Evolutionary conservation across 2,797 vertebrate species (phyloP), one percentile per base, ranked within the genome.

Genomic region (Clarias laeviceps): DNA sequence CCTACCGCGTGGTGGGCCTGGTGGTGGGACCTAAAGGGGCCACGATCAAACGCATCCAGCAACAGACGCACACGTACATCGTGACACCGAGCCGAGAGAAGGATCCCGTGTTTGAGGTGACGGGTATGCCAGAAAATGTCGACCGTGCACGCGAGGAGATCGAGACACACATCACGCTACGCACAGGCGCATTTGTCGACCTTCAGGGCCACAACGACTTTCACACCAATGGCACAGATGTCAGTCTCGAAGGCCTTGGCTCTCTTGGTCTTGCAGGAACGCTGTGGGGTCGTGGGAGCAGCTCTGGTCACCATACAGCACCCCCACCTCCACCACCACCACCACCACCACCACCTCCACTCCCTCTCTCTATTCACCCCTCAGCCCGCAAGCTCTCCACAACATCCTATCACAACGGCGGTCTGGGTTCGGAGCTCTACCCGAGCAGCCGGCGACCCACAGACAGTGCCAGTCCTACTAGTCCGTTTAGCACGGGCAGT

Each of bases 51-150:
- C 96, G 97, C 83, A 99, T 99, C 91, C 98, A 99, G 93, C 98
- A 99, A 92, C 97, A 97, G 92, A 99, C 98, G 0, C 98, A 99
- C 94, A 99, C 98, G 0, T 99, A 99, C 94, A 99, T 99, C 0
- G 97, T 99, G 82, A 99, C 98, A 0, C 98, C 98, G 0, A 98
- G 97, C 83, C 95, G 98, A 0, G 97, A 99, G 94, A 99, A 99
- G 87, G 98, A 99, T 90, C 98, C 98, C 0, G 97, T 99, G 87
- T 99, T 99, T 0, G 98, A 99, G 59, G 98, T 99, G 89, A 99
- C 98, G 0, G 98, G 98, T 20, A 99, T 99, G 98, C 98, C 98
- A 0, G 98, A 99, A 93, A 99, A 99, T 1, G 98, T 99, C 69
- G 98, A 99, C 91, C 92, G 98, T 0, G 98, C 98, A 0, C 92